phyloP scores from a whole-genome alignment of 2,113 vertebrate species.

The Mustela lutreola region DNA sequence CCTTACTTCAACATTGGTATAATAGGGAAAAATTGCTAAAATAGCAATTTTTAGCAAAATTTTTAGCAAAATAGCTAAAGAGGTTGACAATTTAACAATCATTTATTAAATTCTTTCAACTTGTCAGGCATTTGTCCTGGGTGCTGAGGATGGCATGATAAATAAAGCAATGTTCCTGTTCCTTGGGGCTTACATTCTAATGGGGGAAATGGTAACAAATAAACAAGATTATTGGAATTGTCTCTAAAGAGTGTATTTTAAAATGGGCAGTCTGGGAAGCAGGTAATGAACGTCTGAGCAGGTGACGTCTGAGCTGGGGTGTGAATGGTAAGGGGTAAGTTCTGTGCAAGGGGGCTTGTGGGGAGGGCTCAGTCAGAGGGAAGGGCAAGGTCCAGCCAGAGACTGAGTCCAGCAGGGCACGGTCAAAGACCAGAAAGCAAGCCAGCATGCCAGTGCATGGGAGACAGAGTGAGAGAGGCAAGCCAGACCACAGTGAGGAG shows the following conservation, averaged over 20 bases:
- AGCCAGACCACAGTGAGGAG: not conserved
- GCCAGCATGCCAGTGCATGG: rapidly evolving
- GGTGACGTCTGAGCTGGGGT: not conserved
- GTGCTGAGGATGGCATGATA: not conserved
- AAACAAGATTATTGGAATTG: not conserved
- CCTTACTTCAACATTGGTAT: not conserved
- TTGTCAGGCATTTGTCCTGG: not conserved
- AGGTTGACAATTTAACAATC: not conserved
- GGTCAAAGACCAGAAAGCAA: not conserved
- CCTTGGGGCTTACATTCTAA: not conserved
- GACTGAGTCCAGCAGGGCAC: not conserved
- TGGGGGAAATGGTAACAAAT: not conserved
- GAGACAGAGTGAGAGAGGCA: not conserved
- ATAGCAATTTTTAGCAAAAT: no score
- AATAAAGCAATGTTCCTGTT: not conserved
- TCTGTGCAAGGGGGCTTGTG: not conserved
- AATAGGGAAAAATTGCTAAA: not conserved
- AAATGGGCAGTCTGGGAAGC: not conserved
- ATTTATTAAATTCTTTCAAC: constrained; percentile 1
- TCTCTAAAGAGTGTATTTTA: not conserved
- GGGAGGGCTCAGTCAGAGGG: not conserved
- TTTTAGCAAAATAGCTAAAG: not conserved
- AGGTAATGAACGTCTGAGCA: not conserved
- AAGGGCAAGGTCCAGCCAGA: not conserved
- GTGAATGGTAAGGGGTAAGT: not conserved